A percentile compares a stretch with the other conserved stretches of the same genome.
These are phyloP conservation scores for Ligdia adustata DNA, from an alignment of 2,888 invertebrate genomes.

Conservation along the genomic window DNA sequence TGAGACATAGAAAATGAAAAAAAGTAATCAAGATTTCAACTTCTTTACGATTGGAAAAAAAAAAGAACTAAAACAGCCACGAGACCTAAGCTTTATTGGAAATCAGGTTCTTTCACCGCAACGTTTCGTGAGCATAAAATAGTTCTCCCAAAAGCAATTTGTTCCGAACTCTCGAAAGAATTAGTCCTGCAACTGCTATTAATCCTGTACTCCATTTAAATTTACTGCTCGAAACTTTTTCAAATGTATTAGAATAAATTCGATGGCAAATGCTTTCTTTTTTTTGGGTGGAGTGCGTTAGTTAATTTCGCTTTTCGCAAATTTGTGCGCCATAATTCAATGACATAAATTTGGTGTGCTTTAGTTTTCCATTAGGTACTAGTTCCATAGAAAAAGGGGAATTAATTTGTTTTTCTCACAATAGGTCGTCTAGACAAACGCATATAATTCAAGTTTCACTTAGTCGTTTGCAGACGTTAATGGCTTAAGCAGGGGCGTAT, in stretches of 20 bases:
- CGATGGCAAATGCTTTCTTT: conserved; percentile 38
- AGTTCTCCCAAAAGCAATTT: conserved; percentile 33
- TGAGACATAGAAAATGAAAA: background rate
- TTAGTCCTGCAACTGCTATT: conserved; percentile 37
- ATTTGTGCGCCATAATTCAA: conserved; percentile 69
- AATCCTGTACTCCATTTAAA: conserved; percentile 36
- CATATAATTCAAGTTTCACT: conserved; percentile 81
- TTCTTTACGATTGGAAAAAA: background rate
- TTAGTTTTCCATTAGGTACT: conserved; percentile 68
- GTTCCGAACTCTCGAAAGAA: conserved; percentile 37
- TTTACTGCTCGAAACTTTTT: conserved; percentile 36
- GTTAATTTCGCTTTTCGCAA: conserved; percentile 62
- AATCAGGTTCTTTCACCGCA: conserved; percentile 22
- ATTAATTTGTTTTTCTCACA: conserved; percentile 83
- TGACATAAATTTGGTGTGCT: conserved; percentile 72
- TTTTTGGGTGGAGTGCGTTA: conserved; percentile 45
- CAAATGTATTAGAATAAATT: conserved; percentile 38
- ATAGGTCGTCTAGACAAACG: conserved; percentile 80
- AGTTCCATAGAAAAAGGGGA: conserved; percentile 67
- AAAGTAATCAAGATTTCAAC: background rate
- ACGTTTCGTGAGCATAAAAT: conserved; percentile 18
- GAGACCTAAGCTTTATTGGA: conserved; percentile 16
- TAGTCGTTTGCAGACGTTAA: conserved; percentile 71
- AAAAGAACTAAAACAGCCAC: background rate
- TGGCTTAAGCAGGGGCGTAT: conserved; percentile 60